phyloP scores from a whole-genome alignment of 2,888 invertebrate species.

The Notocelia uddmanniana region DNA sequence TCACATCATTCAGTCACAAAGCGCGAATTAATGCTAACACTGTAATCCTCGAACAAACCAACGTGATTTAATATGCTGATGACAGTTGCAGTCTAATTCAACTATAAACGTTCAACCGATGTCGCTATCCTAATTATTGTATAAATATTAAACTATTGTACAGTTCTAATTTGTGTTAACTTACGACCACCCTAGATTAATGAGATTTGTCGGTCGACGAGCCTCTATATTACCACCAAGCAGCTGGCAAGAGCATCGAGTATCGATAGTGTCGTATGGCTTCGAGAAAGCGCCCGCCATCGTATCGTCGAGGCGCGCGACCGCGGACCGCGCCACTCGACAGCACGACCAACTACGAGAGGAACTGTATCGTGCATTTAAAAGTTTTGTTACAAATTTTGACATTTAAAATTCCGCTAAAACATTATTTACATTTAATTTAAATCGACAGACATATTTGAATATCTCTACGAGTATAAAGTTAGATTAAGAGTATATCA shows the following conservation, averaged over 20 bases:
- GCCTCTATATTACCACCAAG: constrained; percentile 66
- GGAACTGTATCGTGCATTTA: constrained; percentile 85
- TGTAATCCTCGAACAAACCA: constrained; percentile 71
- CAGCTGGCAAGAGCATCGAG: constrained; percentile 68
- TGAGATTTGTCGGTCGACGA: constrained; percentile 67
- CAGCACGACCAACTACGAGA: constrained; percentile 82
- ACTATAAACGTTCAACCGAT: constrained; percentile 68
- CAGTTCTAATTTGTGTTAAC: constrained; percentile 70
- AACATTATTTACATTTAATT: constrained; percentile 68
- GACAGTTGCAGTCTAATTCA: constrained; percentile 53
- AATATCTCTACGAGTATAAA: constrained; percentile 57
- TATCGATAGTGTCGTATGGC: constrained; percentile 53
- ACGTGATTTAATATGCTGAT: constrained; percentile 46
- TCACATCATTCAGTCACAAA: constrained; percentile 86
- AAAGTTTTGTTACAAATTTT: constrained; percentile 79
- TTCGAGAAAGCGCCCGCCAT: constrained; percentile 70
- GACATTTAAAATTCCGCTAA: constrained; percentile 66
- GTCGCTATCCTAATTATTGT: constrained; percentile 70
- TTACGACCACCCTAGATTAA: constrained; percentile 63
- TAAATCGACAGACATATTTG: constrained; percentile 64
- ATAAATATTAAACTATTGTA: constrained; percentile 70
- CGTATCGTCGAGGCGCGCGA: constrained; percentile 46
- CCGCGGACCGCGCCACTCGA: constrained; percentile 71
- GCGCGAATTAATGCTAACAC: constrained; percentile 74
- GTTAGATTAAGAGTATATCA: constrained; percentile 65